Evolutionary conservation across 2,113 vertebrate genomes (phyloP), one percentile per base, ranked within the genome.

Genomic region (Uria aalge): DNA sequence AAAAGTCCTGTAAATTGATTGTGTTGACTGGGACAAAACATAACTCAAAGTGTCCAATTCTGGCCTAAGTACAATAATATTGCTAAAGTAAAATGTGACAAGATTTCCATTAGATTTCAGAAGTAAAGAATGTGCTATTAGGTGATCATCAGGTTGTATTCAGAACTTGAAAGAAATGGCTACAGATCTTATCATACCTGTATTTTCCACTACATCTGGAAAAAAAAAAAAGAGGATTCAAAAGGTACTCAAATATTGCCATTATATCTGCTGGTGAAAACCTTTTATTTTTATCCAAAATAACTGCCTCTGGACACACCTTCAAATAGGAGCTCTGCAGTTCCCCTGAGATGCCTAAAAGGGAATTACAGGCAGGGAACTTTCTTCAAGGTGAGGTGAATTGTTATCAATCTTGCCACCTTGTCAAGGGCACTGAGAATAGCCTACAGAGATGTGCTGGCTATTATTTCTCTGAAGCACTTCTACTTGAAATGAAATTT

Each of bases 381-480:
- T 53, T 91, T 66, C 72, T 86, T 80, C 45, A 84, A 52, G 76
- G 63, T 84, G 23, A 88, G 34, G 15, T 73, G 86, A 76, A 62
- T 76, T 94, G 32, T 85, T 95, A 96, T 79, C 89, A 75, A 20
- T 92, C 62, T 76, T 89, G 53, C 72, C 90, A 84, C 41, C 30
- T 89, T 94, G 92, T 77, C 63, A 91, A 89, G 79, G 29, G 14
- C 75, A 22, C 53, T 56, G 62, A 77, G 64, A 92, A 62, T 18
- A 91, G 24, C 76, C 72, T 45, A 68, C 41, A 87, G 68, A 85
- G 53, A 36, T 27, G 0, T n/a, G 8, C n/a, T 85, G 48, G 32
- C 23, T 83, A 64, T 69, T 94, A 85, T 76, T 94, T 68, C 43
- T 88, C 48, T 83, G 41, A 76, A 85, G 40, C 10, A 24, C 9